Conservation (phyloP, 2,113 vertebrate species). For the Crotalus helleri region DNA sequence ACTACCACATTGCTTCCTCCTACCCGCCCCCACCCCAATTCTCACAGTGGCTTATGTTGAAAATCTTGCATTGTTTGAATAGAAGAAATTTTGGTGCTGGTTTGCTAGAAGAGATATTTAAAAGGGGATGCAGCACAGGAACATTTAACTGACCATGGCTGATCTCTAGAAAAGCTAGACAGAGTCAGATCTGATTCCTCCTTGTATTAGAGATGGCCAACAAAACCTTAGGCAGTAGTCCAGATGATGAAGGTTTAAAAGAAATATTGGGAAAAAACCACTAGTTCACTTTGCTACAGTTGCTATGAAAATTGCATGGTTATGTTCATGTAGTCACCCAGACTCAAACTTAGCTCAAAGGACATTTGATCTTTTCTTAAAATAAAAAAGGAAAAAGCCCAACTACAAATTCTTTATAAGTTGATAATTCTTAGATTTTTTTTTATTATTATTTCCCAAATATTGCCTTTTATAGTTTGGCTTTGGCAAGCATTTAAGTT, state of each 20-base stretch:
- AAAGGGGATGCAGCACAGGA: not conserved
- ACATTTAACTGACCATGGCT: not conserved
- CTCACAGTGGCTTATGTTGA: not conserved
- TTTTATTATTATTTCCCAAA: conserved; percentile 18
- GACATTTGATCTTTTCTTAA: not conserved
- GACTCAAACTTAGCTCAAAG: not conserved
- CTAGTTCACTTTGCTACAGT: not conserved
- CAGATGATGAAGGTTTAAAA: not conserved
- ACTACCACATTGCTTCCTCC: not conserved
- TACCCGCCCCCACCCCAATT: not conserved
- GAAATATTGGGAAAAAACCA: not conserved
- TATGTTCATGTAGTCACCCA: not conserved
- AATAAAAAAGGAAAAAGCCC: not conserved
- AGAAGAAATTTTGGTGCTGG: not conserved
- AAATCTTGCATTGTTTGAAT: not conserved
- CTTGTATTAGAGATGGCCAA: not conserved
- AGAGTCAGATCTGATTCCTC: not conserved
- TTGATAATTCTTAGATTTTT: not conserved
- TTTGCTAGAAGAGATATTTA: not conserved
- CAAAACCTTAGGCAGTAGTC: not conserved
- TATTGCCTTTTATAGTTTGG: not conserved
- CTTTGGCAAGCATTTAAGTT: not conserved
- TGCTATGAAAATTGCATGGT: not conserved
- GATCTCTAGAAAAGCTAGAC: not conserved
- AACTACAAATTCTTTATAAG: not conserved